Evolutionary conservation across 2,888 invertebrate genomes (phyloP), one percentile per base, ranked within the genome.

Genomic region (Agrotis ipsilon): DNA sequence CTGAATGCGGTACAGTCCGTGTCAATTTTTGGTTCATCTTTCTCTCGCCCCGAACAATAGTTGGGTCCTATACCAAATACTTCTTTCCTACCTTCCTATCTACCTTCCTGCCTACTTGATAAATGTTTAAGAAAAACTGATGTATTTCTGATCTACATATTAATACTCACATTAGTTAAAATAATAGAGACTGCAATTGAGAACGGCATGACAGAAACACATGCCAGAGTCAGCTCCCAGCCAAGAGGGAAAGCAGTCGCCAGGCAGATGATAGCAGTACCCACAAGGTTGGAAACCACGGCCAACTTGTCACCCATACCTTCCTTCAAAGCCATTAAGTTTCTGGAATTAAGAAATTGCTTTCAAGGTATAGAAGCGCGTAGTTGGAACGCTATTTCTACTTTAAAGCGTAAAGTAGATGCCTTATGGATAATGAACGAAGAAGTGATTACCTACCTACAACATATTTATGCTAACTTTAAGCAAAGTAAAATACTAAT

Each of bases 291-390:
- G 0, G 97, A 94, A 64, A 98, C 97, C 70, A 98, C 97, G 0
- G 97, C 97, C n/a, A 98, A 91, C 91, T 98, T 98, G 87, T 98
- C 98, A 0, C 98, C 98, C 78, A 98, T 98, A 0, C 98, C 98
- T 76, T 98, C 98, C 87, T 98, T 98, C 80, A 98, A 96, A 91
- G 97, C 98, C 90, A 97, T 97, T 87, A 98, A 93, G 87, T 98
- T 98, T 80, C 98, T 98, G 92, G 43, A 92, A 80, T 72, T 51
- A 2, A 32, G 2, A 51, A 57, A 39, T 39, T 9, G 39, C 0
- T 39, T 39, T 39, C 39, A 39, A 9, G 39, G 39, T 11, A 39
- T 9, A 4, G 39, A 39, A 39, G 9, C 39, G 39, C 9, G 1
- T 39, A 39, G 39, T 9, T 39, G 11, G 39, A 39, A 39, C 9